Evolutionary conservation across 2,888 invertebrate species (phyloP), one percentile per base, ranked within the genome.

Genomic region (Gnatocerus cornutus): DNA sequence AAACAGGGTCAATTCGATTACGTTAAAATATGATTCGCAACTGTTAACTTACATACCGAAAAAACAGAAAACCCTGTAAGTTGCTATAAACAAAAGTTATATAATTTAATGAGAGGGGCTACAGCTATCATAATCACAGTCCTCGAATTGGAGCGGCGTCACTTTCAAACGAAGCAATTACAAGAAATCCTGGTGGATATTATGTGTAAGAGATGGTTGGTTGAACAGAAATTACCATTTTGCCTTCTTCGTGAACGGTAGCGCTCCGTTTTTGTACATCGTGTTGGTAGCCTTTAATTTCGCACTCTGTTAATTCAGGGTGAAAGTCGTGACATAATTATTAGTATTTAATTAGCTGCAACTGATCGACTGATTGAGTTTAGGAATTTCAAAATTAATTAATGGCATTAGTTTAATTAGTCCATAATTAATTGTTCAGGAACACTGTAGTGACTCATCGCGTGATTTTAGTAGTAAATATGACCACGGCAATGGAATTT

Each of bases 361-460:
- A 14, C 16, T 27, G 45, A 58, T 58, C 45, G 29, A 58, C 12
- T 41, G 10, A 41, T 41, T 12, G 5, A 41, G 41, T 41, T 41
- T 6, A 12, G 41, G n/a, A 33, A 41, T 3, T 41, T 12, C 1
- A 10, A 45, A 56, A 39, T 21, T 43, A 58, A 58, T 58, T 58
- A 58, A 58, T 58, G 58, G 45, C 27, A 59, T 59, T 59, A 46
- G 59, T 59, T 59, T 59, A 59, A 59, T 59, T 45, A 46, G 46
- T 46, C 45, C 12, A 46, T 59, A 59, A 59, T 59, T 59, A 59
- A 59, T 45, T 59, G 14, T 13, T 16, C 21, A 43, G 29, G 27
- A 48, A 59, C 59, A 59, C 7, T 37, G 37, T n/a, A 37, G 37
- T 37, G 37, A 37, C 30, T 58, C 58, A 45, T 58, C 37, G 46